Conservation (phyloP, 2,888 invertebrate species). For the Acleris emargana region DNA sequence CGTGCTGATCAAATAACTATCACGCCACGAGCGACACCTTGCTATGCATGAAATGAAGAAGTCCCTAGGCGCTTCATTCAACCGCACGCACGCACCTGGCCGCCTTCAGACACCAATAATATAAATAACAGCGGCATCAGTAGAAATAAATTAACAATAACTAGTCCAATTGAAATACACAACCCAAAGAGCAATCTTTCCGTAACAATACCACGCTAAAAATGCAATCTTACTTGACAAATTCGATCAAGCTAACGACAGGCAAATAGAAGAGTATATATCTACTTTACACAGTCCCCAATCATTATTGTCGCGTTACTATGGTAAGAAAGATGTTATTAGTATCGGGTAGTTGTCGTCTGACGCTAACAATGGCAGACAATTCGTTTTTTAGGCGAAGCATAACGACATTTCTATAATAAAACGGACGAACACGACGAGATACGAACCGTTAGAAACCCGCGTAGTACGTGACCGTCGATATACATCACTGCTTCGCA, state of each 20-base stretch:
- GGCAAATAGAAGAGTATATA: slow-evolving; percentile 14
- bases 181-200: slow-evolving; percentile 3
- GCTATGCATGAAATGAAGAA: slow-evolving; percentile 65
- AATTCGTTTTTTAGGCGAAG: slow-evolving; percentile 58
- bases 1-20: slow-evolving; percentile 65
- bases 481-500: slow-evolving; percentile 54
- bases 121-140: slow-evolving; percentile 51
- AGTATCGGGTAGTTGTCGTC: slow-evolving; percentile 55
- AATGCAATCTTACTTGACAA: slow-evolving; percentile 23
- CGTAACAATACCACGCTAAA: slow-evolving; percentile 6
- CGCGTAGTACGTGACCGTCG: slow-evolving; percentile 67
- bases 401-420: slow-evolving; percentile 62
- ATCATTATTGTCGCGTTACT: slow-evolving; percentile 41
- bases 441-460: slow-evolving; percentile 66
- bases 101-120: slow-evolving; percentile 47
- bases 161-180: slow-evolving; percentile 8
- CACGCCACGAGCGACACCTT: slow-evolving; percentile 60
- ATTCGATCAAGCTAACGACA: slow-evolving; percentile 25
- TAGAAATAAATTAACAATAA: slow-evolving; percentile 27
- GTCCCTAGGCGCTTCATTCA: slow-evolving; percentile 60
- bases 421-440: slow-evolving; percentile 58
- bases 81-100: slow-evolving; percentile 46
- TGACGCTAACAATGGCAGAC: slow-evolving; percentile 57
- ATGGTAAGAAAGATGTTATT: slow-evolving; percentile 51
- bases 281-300: slow-evolving; percentile 19